A percentile compares a stretch with the other conserved stretches of the same genome.
These are phyloP conservation scores for fruit fly (Drosophila melanogaster) DNA, from an alignment of 1,140 invertebrate genomes.

Conservation along the genomic window DNA sequence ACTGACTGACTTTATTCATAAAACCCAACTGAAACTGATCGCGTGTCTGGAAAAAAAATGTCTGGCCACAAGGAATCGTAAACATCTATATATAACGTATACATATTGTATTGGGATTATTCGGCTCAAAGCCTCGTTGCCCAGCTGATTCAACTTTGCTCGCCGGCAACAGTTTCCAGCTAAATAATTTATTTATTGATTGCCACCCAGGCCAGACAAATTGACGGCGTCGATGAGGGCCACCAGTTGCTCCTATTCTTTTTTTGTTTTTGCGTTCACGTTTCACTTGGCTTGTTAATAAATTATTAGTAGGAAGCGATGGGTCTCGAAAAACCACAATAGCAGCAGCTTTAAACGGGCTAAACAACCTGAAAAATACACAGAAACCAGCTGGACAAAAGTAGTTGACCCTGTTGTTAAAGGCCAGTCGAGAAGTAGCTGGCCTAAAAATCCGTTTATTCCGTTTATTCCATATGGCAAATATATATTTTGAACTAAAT, in stretches of 20 bases:
- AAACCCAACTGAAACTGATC: slow-evolving; percentile 36
- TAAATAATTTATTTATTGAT: slow-evolving; percentile 72
- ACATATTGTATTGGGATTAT: slow-evolving; percentile 19
- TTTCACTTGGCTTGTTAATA: slow-evolving; percentile 30
- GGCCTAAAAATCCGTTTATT: slow-evolving; percentile 20
- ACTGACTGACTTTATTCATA: not conserved
- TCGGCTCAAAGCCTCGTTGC: slow-evolving; percentile 33
- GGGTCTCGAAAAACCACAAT: slow-evolving; percentile 35
- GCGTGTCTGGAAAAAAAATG: slow-evolving; percentile 29
- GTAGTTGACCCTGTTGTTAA: slow-evolving; percentile 52
- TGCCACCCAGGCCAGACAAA: slow-evolving; percentile 56
- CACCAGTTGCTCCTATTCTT: slow-evolving; percentile 59
- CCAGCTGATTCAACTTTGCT: slow-evolving; percentile 61
- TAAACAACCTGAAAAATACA: slow-evolving; percentile 13
- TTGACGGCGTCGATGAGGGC: slow-evolving; percentile 50
- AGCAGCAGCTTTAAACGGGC: slow-evolving; percentile 9
- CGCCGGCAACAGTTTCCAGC: slow-evolving; percentile 38
- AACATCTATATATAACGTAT: slow-evolving; percentile 25
- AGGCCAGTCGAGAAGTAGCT: slow-evolving; percentile 16
- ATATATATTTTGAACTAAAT: not conserved
- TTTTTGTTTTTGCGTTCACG: slow-evolving; percentile 12
- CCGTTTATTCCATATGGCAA: not conserved
- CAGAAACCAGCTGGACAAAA: slow-evolving; percentile 53
- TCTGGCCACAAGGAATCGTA: slow-evolving; percentile 28
- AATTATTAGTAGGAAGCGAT: slow-evolving; percentile 52